Percentiles rank a stretch among this genome's conserved stretches.
phyloP scores from a whole-genome alignment of 2,113 vertebrate species.

The Naja naja region DNA sequence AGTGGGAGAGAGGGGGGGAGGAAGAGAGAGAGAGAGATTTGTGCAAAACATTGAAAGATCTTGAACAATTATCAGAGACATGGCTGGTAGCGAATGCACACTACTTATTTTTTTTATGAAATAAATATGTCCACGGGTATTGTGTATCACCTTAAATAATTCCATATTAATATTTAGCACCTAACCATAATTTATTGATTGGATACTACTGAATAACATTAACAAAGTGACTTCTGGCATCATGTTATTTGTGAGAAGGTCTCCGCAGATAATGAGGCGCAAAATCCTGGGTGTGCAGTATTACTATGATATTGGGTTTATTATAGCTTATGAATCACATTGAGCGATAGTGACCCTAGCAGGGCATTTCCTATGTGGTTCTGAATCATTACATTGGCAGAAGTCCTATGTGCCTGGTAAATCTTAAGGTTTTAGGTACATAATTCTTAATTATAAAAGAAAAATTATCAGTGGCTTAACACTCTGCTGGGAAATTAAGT shows the following conservation, averaged over 20 bases:
- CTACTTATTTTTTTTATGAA: background rate
- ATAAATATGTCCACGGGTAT: background rate
- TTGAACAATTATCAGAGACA: background rate
- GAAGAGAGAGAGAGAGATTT: background rate
- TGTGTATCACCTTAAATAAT: background rate
- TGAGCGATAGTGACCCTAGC: slow-evolving; percentile 9
- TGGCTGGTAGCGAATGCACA: background rate
- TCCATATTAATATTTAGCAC: background rate
- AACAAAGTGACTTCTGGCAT: background rate
- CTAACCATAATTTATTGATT: background rate
- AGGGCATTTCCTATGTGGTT: slow-evolving; percentile 7
- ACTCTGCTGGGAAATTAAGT: slow-evolving; percentile 63
- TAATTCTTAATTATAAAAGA: slow-evolving; percentile 63
- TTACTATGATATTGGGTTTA: background rate
- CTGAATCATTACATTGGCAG: slow-evolving; percentile 16
- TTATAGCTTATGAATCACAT: background rate
- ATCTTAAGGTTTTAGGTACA: slow-evolving; percentile 41
- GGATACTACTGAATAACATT: background rate
- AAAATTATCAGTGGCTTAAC: slow-evolving; percentile 51
- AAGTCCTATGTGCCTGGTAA: slow-evolving; percentile 32
- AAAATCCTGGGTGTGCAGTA: background rate
- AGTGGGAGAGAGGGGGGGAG: fast-evolving
- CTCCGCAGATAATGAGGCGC: slow-evolving; percentile 2
- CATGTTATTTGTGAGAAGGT: background rate
- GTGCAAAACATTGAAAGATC: background rate